Percentiles rank a stretch among this genome's conserved stretches.
phyloP scores from a whole-genome alignment of 2,888 invertebrate genomes.

The Mimas tiliae region DNA sequence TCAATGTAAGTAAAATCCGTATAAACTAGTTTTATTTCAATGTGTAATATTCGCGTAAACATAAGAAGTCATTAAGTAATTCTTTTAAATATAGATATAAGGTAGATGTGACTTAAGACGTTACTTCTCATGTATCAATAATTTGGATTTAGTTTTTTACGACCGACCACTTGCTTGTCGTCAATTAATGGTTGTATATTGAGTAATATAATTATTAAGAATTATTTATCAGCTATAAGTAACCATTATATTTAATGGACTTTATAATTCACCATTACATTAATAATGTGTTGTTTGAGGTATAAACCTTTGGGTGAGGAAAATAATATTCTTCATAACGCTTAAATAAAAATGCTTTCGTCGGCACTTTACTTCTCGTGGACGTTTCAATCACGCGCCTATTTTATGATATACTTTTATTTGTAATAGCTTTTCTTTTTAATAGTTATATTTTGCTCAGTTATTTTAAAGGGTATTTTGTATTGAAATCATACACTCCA shows the following conservation, averaged over 20 bases:
- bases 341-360: not conserved
- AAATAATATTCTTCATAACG: not conserved
- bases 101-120: not conserved
- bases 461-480: not conserved
- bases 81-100: too few relatives aligned
- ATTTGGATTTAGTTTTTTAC: not conserved
- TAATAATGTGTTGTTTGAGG: not conserved
- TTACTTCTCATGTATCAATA: not conserved
- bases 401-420: not conserved
- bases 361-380: not conserved
- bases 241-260: conserved; percentile 2
- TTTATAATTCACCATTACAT: not conserved
- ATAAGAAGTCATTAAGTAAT: too few relatives aligned
- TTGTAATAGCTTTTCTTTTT: not conserved
- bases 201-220: not conserved
- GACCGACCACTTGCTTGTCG: not conserved
- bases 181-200: not conserved
- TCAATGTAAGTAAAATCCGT: conserved; percentile 12
- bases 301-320: not conserved
- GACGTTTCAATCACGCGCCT: not conserved
- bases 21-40: too few relatives aligned
- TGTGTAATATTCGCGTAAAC: too few relatives aligned
- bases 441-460: not conserved
- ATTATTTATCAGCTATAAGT: not conserved
- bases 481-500: not conserved